Evolutionary conservation across 2,797 vertebrate species (phyloP).

Genomic region (Chiroxiphia lanceolata): DNA sequence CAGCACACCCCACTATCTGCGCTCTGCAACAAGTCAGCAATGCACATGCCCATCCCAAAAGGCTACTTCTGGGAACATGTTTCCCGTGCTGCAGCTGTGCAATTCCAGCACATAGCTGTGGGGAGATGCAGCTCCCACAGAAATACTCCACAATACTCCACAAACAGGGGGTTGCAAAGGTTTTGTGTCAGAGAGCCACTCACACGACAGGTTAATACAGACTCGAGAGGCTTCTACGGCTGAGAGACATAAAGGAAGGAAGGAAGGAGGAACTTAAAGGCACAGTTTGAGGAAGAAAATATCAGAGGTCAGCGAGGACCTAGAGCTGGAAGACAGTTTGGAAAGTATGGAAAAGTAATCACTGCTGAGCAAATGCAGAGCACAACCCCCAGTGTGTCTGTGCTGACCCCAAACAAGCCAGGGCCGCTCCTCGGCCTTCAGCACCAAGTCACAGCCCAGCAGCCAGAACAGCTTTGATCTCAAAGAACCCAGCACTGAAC

Average conservation of each 20-base stretch:
- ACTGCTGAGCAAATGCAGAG: neutral
- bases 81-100: neutral
- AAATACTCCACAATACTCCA: neutral
- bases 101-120: neutral
- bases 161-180: neutral
- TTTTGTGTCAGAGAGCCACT: neutral
- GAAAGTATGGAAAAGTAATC: neutral
- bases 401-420: neutral
- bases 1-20: neutral
- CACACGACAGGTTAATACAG: neutral
- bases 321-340: slow-evolving; percentile 16
- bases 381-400: neutral
- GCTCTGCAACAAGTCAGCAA: neutral
- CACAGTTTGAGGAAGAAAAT: slow-evolving; percentile 34
- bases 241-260: neutral
- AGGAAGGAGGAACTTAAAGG: slow-evolving; percentile 34
- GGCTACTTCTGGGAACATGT: neutral
- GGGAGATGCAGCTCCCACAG: neutral
- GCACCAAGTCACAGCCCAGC: neutral
- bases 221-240: neutral
- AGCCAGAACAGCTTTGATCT: neutral
- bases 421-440: neutral
- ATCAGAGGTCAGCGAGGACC: neutral
- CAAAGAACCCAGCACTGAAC: neutral
- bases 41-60: neutral